These are phyloP conservation scores for Syndactyla subalaris DNA, from an alignment of 2,797 vertebrate species.

Conservation along the genomic window DNA sequence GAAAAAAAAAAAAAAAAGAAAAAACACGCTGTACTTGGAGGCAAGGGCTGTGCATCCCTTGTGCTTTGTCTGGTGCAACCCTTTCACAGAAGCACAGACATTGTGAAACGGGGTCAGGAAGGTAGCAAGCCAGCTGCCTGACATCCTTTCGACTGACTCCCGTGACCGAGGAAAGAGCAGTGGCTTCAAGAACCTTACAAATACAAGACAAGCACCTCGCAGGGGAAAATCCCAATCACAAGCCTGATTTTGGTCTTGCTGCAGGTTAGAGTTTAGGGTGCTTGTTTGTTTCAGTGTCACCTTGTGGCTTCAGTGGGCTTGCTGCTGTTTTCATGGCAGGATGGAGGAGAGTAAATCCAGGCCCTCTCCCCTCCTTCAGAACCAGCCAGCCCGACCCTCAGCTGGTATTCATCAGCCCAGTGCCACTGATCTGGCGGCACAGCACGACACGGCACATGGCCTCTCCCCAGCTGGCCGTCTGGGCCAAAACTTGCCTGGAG, in stretches of 20 bases:
- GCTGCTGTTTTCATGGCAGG: not conserved
- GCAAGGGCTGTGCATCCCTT: conserved; percentile 29
- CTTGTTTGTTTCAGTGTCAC: not conserved
- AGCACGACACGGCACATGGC: accelerated
- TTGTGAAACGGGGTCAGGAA: conserved; percentile 66
- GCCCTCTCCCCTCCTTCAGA: not conserved
- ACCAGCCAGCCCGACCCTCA: accelerated
- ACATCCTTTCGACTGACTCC: conserved; percentile 11
- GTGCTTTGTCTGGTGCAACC: conserved; percentile 61
- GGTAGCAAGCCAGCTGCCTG: conserved; percentile 68
- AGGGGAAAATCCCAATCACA: not conserved
- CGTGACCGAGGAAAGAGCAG: not conserved
- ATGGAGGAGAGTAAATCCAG: not conserved
- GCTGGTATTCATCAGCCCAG: not conserved
- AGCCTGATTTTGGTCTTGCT: not conserved
- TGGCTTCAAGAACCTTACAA: conserved; percentile 3
- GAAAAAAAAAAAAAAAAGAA: not conserved
- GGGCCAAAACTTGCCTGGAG: conserved; percentile 19
- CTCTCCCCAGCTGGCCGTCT: not conserved
- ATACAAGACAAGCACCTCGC: not conserved
- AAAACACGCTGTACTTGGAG: conserved; percentile 29
- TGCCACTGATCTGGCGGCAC: not conserved
- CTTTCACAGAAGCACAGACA: conserved; percentile 60
- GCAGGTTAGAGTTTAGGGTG: not conserved
- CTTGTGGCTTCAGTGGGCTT: not conserved